Percentiles rank a stretch among this genome's conserved stretches.
Conservation (phyloP, 1,140 invertebrate species). For the Scaptomyza hsui region DNA sequence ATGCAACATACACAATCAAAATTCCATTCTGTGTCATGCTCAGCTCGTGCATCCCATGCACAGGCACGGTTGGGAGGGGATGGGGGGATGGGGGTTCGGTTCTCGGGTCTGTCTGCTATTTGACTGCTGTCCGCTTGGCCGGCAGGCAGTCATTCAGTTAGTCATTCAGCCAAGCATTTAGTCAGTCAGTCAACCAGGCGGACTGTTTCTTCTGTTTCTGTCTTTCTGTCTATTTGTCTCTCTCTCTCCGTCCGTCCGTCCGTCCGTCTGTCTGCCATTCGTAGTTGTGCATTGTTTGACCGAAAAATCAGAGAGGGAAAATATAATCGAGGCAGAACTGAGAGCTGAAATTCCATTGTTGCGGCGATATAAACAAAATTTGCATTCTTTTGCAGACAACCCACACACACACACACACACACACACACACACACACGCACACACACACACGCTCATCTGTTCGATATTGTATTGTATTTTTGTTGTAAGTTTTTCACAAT, state of each 20-base stretch:
- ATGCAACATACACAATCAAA: conserved; percentile 64
- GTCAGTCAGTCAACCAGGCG: conserved; percentile 53
- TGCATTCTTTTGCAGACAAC: conserved; percentile 43
- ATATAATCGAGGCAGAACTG: conserved; percentile 45
- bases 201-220: conserved; percentile 11
- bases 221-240: conserved; percentile 15
- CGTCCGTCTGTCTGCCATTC: conserved; percentile 14
- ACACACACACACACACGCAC: conserved; percentile 5
- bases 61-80: not conserved
- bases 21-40: conserved; percentile 62
- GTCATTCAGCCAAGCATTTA: conserved; percentile 60
- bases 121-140: conserved; percentile 15
- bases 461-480: not conserved
- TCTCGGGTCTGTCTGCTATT: conserved; percentile 11
- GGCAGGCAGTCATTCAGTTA: conserved; percentile 52
- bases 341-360: conserved; percentile 56
- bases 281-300: conserved; percentile 47
- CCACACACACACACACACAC: conserved; percentile 20
- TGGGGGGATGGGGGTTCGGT: conserved; percentile 5
- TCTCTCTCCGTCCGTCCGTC: conserved; percentile 1
- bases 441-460: not conserved
- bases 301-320: conserved; percentile 50
- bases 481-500: not conserved
- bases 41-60: conserved; percentile 20
- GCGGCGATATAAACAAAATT: conserved; percentile 59